Evolutionary conservation across 2,113 vertebrate genomes (phyloP).

Genomic region (Alethe castanea): DNA sequence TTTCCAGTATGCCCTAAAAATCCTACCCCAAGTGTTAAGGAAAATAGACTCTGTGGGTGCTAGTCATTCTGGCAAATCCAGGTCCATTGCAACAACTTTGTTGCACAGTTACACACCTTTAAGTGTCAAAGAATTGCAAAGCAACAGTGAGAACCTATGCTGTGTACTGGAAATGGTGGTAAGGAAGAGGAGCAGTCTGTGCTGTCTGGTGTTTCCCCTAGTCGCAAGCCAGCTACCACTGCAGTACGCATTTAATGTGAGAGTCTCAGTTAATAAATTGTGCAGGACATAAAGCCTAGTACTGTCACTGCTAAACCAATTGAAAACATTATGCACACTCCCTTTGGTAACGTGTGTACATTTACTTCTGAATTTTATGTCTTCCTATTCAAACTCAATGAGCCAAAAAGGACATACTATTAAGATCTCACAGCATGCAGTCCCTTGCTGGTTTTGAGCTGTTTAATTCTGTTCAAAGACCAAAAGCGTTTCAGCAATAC

Average conservation of each 20-base stretch:
- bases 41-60: not conserved
- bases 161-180: not conserved
- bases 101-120: not conserved
- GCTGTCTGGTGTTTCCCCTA: not conserved
- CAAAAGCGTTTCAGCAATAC: not conserved
- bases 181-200: not conserved
- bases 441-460: slow-evolving; percentile 23
- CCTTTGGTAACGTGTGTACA: not conserved
- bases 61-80: not conserved
- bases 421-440: slow-evolving; percentile 33
- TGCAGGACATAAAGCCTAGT: not conserved
- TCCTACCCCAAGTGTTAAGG: not conserved
- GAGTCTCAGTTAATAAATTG: slow-evolving; percentile 58
- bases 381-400: slow-evolving; percentile 60
- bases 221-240: not conserved
- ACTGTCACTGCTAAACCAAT: not conserved
- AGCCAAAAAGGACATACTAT: slow-evolving; percentile 54
- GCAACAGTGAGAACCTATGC: not conserved
- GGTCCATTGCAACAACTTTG: not conserved
- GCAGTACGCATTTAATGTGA: not conserved
- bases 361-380: slow-evolving; percentile 51
- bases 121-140: not conserved
- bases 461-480: slow-evolving; percentile 48
- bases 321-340: slow-evolving; percentile 20
- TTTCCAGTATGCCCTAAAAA: not conserved